phyloP scores from a whole-genome alignment of 2,888 invertebrate species.

The Pachydiplax longipennis region DNA sequence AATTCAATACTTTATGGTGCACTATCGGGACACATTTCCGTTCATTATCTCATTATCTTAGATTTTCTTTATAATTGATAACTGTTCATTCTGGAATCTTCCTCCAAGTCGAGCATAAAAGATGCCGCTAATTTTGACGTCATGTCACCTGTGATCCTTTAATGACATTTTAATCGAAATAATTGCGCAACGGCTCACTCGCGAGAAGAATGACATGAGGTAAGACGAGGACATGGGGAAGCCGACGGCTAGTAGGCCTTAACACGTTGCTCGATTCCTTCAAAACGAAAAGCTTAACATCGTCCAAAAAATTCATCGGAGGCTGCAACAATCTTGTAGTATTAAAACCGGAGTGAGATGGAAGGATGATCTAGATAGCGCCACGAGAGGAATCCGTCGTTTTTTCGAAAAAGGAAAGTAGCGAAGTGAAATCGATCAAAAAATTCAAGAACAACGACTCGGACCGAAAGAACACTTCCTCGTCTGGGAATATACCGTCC shows the following conservation, averaged over 20 bases:
- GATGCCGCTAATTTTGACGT: background rate
- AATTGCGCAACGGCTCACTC: background rate
- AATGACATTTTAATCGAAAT: background rate
- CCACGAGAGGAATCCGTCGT: background rate
- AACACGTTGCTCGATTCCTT: background rate
- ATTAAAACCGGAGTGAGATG: background rate
- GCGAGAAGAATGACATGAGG: background rate
- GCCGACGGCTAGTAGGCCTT: background rate
- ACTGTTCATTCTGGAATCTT: too few species aligned
- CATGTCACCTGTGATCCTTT: background rate
- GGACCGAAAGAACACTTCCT: background rate
- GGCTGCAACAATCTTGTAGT: background rate
- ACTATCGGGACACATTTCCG: too few species aligned
- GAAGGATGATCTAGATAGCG: background rate
- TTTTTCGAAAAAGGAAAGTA: background rate
- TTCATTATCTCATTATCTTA: too few species aligned
- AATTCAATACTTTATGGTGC: too few species aligned
- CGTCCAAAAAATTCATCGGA: background rate
- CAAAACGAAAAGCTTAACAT: background rate
- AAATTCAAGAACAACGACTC: background rate
- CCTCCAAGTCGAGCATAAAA: too few species aligned
- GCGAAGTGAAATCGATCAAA: background rate
- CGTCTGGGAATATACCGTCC: background rate
- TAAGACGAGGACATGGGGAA: background rate
- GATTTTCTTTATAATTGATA: too few species aligned